These are phyloP conservation scores for Cinclus mexicanus DNA, from an alignment of 2,113 vertebrate genomes.

Conservation along the genomic window DNA sequence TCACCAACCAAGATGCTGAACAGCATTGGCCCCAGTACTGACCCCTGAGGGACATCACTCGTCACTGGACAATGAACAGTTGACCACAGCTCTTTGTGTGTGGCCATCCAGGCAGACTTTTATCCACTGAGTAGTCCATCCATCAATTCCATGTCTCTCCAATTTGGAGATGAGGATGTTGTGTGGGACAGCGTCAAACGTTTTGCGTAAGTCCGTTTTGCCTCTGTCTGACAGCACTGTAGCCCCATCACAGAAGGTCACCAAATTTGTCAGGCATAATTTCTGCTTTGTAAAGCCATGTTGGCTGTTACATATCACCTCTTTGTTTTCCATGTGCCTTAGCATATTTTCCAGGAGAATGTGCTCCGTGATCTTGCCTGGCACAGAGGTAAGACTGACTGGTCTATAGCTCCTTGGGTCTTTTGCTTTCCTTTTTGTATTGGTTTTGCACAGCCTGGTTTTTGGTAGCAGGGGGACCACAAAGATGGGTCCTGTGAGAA, in stretches of 20 bases:
- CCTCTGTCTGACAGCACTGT: background rate
- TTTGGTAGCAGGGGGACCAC: background rate
- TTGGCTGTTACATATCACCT: background rate
- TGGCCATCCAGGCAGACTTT: background rate
- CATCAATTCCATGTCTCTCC: background rate
- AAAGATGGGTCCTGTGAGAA: background rate
- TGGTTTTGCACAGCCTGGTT: background rate
- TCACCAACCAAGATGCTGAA: background rate
- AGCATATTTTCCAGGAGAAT: background rate
- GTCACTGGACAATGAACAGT: background rate
- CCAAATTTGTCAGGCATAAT: background rate
- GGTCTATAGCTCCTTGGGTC: background rate
- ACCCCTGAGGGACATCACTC: background rate
- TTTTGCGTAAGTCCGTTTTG: background rate
- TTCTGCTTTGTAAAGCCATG: background rate
- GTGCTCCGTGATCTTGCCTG: background rate
- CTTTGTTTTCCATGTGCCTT: background rate
- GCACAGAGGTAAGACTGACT: background rate
- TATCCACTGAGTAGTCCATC: background rate
- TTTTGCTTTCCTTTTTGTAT: background rate
- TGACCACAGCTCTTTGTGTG: background rate
- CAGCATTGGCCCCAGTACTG: fast-evolving
- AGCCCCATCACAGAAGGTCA: background rate
- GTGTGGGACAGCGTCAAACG: fast-evolving
- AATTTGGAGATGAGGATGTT: background rate